Conservation (phyloP, 2,888 invertebrate species). For the Gastracanthus pulcherrimus region DNA sequence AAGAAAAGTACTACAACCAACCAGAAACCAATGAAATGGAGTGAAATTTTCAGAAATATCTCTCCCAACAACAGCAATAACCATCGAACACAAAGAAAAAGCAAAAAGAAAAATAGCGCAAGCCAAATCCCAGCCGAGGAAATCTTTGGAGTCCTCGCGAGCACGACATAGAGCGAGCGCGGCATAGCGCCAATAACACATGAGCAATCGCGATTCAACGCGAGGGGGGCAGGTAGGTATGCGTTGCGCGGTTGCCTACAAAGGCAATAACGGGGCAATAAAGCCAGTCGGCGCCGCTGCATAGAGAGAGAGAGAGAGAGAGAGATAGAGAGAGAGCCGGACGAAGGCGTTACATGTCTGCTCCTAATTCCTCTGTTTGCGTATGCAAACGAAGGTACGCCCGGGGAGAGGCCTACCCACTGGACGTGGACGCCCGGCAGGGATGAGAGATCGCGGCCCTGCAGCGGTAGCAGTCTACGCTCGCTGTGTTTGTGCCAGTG, state of each 20-base stretch:
- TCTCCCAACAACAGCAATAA: neutral
- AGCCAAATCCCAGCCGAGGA: neutral
- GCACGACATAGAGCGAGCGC: neutral
- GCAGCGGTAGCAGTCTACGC: neutral
- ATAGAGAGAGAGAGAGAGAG: neutral
- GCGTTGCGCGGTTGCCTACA: neutral
- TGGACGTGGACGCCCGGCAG: neutral
- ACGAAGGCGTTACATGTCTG: conserved; percentile 61
- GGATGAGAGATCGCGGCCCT: conserved; percentile 33
- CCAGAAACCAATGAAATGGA: too few relatives aligned
- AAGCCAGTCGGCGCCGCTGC: conserved; percentile 15
- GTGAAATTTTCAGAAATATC: too few relatives aligned
- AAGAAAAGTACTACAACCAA: too few relatives aligned
- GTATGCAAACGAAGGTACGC: conserved; percentile 71
- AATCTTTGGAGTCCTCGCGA: too few relatives aligned
- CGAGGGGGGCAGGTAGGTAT: too few relatives aligned
- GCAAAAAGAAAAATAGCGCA: neutral
- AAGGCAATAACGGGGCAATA: conserved; percentile 33
- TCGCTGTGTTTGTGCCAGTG: neutral
- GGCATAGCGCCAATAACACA: neutral
- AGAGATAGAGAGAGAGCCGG: neutral
- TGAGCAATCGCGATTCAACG: neutral
- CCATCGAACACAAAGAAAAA: neutral
- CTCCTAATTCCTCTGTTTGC: conserved; percentile 71
- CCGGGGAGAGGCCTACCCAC: conserved; percentile 29